Percentiles rank a stretch among this genome's conserved stretches.
phyloP scores from a whole-genome alignment of 2,888 invertebrate species.

The Neria commutata region DNA sequence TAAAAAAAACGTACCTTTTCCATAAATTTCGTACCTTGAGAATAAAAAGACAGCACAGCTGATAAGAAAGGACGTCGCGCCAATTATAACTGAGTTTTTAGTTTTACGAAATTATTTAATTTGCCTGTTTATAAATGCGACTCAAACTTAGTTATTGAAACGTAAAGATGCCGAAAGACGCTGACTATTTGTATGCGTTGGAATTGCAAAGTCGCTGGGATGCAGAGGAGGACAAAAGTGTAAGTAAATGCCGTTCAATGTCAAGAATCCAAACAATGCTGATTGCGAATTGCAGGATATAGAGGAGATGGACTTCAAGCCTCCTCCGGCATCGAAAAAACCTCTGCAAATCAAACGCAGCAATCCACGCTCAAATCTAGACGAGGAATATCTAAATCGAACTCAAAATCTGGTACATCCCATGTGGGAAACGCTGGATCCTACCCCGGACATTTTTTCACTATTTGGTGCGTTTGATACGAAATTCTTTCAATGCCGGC shows the following conservation, averaged over 20 bases:
- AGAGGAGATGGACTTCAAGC: slow-evolving; percentile 34
- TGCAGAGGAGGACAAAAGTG: slow-evolving; percentile 18
- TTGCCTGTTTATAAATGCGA: too few relatives aligned
- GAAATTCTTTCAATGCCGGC: slow-evolving; percentile 80
- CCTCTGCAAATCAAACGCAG: slow-evolving; percentile 29
- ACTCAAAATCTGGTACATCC: slow-evolving; percentile 60
- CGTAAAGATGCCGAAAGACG: slow-evolving; percentile 50
- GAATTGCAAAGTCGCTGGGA: slow-evolving; percentile 45
- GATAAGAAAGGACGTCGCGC: too few relatives aligned
- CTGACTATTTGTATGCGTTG: slow-evolving; percentile 46
- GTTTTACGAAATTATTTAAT: too few relatives aligned
- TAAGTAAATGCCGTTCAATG: background rate
- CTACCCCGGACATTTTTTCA: slow-evolving; percentile 87
- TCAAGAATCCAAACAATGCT: background rate
- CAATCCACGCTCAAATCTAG: slow-evolving; percentile 41
- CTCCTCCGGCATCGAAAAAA: slow-evolving; percentile 25
- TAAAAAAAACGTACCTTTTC: too few relatives aligned
- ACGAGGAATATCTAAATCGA: slow-evolving; percentile 50
- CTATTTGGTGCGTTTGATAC: slow-evolving; percentile 87
- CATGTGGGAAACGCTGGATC: slow-evolving; percentile 82
- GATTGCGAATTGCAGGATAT: slow-evolving; percentile 25
- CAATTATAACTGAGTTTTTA: too few relatives aligned
- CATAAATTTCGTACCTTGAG: too few relatives aligned
- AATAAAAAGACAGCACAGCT: too few relatives aligned
- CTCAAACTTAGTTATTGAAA: too few relatives aligned